Evolutionary conservation across 2,113 vertebrate species (phyloP).

Genomic region (Phyllopteryx taeniolatus): DNA sequence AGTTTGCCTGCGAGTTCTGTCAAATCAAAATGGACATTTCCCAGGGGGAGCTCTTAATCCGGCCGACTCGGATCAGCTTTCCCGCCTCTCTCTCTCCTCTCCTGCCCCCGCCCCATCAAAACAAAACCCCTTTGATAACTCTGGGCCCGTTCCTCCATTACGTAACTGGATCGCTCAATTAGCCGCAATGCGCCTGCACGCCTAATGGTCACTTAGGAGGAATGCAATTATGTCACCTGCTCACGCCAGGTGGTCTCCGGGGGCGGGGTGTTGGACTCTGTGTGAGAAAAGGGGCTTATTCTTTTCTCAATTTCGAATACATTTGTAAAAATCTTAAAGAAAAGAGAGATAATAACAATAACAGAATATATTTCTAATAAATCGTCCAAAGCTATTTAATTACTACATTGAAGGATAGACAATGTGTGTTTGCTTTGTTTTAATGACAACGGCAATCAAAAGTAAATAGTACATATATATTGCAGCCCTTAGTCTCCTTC

Average conservation of each 20-base stretch:
- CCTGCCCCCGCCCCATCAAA: conserved; percentile 9
- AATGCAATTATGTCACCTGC: conserved; percentile 67
- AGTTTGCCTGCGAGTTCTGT: conserved; percentile 20
- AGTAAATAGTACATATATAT: not conserved
- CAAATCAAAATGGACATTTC: conserved; percentile 8
- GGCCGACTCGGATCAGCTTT: conserved; percentile 39
- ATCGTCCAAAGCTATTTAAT: not conserved
- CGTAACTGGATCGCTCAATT: conserved; percentile 73
- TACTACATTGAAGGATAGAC: not conserved
- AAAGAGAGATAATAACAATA: no score
- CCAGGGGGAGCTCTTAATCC: conserved; percentile 36
- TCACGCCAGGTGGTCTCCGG: conserved; percentile 61
- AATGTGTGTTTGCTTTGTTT: not conserved
- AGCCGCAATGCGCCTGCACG: conserved; percentile 61
- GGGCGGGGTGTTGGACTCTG: not conserved
- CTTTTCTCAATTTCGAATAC: no score
- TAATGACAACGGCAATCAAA: not conserved
- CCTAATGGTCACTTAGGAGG: conserved; percentile 63
- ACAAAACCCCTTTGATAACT: conserved; percentile 71
- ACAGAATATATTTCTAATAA: not conserved
- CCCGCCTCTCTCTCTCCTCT: conserved; percentile 6
- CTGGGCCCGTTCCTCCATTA: conserved; percentile 65
- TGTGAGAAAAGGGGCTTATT: no score
- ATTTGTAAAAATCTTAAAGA: no score
- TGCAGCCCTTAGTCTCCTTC: no score